Conservation (phyloP, 53 echinoderm and acorn worm species). For the Glandiceps talaboti region DNA sequence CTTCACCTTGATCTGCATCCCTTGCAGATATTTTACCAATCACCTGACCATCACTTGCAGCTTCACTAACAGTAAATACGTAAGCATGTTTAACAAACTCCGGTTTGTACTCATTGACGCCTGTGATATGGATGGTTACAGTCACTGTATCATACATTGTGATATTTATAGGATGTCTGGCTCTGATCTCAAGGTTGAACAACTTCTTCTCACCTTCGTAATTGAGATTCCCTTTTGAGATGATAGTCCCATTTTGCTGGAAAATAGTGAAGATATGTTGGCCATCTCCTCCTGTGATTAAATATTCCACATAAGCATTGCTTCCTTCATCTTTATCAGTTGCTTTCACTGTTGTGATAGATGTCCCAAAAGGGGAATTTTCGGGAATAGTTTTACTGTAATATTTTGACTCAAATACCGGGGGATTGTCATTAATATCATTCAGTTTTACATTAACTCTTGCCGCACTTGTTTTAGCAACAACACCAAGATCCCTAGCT, state of each 20-base stretch:
- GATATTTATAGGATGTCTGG: constrained; percentile 56
- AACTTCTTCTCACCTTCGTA: constrained; percentile 45
- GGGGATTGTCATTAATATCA: constrained; percentile 85
- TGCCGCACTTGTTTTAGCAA: constrained; percentile 20
- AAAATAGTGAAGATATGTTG: constrained; percentile 57
- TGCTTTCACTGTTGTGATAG: constrained; percentile 62
- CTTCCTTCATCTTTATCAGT: constrained; percentile 65
- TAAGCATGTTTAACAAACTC: constrained; percentile 55
- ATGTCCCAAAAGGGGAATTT: constrained; percentile 78
- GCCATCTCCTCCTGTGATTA: constrained; percentile 71
- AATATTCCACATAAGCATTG: constrained; percentile 62
- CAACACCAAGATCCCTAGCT: constrained; percentile 54
- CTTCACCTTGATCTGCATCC: constrained; percentile 70
- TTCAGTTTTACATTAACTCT: constrained; percentile 35
- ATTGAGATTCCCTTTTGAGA: constrained; percentile 77
- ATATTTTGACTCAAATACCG: constrained; percentile 47
- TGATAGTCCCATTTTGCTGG: constrained; percentile 40
- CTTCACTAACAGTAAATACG: constrained; percentile 77
- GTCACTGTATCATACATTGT: constrained; percentile 35
- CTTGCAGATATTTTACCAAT: constrained; percentile 65
- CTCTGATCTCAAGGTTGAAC: constrained; percentile 55
- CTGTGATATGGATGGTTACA: constrained; percentile 54
- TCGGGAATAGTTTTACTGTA: constrained; percentile 64
- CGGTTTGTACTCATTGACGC: constrained; percentile 86
- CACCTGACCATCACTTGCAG: constrained; percentile 57